phyloP scores from a whole-genome alignment of 2,888 invertebrate species.

The Ariolimax columbianus region DNA sequence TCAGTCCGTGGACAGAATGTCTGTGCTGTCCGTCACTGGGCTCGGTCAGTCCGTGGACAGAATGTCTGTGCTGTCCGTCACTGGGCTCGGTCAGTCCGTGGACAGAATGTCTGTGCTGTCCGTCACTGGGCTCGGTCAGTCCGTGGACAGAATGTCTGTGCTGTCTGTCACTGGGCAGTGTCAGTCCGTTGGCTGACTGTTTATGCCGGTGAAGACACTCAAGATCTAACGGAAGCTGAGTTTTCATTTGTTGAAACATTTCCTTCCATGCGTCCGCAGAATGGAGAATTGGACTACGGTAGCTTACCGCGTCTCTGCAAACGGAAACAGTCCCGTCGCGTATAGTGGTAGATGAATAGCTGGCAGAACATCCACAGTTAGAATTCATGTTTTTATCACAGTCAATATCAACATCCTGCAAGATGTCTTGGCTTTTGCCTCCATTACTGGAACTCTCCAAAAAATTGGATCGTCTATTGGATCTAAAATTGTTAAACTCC shows the following conservation, averaged over 20 bases:
- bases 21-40: too few species aligned
- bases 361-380: conserved; percentile 1
- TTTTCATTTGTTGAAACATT: conserved; percentile 68
- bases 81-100: too few species aligned
- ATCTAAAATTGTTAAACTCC: conserved; percentile 70
- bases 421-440: conserved; percentile 70
- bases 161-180: too few species aligned
- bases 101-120: background rate
- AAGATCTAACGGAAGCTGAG: conserved; percentile 52
- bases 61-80: background rate
- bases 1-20: background rate
- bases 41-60: too few species aligned
- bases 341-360: conserved; percentile 13
- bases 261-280: conserved; percentile 71
- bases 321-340: conserved; percentile 27
- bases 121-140: too few species aligned
- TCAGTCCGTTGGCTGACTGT: conserved; percentile 21
- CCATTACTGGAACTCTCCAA: conserved; percentile 61
- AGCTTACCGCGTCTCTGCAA: conserved; percentile 3
- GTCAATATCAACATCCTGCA: conserved; percentile 70
- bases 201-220: background rate
- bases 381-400: conserved; percentile 65
- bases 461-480: conserved; percentile 64
- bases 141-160: background rate
- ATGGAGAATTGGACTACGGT: conserved; percentile 59